phyloP scores from a whole-genome alignment of 2,113 vertebrate species.

The Dipodomys ordii region DNA sequence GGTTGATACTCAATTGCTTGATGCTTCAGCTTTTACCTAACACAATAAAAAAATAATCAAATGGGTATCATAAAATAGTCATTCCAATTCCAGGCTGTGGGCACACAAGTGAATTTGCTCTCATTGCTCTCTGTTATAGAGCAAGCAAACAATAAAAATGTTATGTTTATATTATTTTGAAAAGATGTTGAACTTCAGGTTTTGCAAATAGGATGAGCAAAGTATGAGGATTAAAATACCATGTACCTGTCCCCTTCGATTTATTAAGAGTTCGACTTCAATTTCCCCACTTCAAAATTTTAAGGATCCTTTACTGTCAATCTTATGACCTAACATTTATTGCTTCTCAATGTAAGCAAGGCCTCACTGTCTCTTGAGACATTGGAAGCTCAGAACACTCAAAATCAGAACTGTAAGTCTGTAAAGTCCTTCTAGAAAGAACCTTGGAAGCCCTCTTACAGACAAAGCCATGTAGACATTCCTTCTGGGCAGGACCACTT shows the following conservation, averaged over 20 bases:
- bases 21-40: slow-evolving; percentile 14
- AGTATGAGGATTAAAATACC: background rate
- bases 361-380: background rate
- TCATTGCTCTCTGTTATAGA: background rate
- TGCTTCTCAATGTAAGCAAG: background rate
- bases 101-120: background rate
- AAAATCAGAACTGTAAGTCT: slow-evolving; percentile 10
- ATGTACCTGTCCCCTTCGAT: background rate
- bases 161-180: slow-evolving; percentile 17
- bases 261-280: too few species aligned
- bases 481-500: background rate
- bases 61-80: background rate
- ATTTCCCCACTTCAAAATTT: background rate
- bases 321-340: background rate
- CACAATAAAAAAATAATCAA: slow-evolving; percentile 28
- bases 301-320: background rate
- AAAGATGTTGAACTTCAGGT: background rate
- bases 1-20: slow-evolving; percentile 49
- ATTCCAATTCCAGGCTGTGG: slow-evolving; percentile 50
- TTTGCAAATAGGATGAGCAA: background rate
- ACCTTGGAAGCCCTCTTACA: background rate
- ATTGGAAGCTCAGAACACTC: background rate
- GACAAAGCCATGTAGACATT: background rate
- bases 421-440: background rate
- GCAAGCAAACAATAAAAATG: slow-evolving; percentile 18